phyloP scores from a whole-genome alignment of 2,797 vertebrate species.

The Emydoidea blandingii region DNA sequence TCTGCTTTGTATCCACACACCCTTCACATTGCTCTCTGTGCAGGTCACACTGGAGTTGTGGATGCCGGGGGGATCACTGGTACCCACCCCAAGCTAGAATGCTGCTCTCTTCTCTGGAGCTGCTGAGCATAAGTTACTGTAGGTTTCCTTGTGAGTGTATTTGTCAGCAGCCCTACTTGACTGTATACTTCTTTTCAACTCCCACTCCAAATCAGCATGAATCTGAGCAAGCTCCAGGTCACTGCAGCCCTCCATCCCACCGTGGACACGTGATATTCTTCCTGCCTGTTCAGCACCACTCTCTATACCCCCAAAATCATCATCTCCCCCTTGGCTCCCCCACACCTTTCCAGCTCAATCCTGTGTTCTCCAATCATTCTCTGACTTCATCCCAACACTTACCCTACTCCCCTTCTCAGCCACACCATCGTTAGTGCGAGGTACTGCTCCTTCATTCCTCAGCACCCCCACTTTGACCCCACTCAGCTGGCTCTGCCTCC shows the following conservation, averaged over 20 bases:
- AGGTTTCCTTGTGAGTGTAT: not conserved
- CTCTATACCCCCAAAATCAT: not conserved
- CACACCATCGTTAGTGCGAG: not conserved
- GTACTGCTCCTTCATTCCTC: not conserved
- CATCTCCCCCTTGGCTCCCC: not conserved
- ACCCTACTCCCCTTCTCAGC: not conserved
- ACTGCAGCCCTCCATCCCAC: rapidly evolving
- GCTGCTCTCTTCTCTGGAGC: not conserved
- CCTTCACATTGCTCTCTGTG: rapidly evolving
- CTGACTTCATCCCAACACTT: not conserved
- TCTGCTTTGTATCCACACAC: not conserved
- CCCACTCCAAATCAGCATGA: not conserved
- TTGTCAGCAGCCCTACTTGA: not conserved
- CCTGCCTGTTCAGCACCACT: not conserved
- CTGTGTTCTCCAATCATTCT: not conserved
- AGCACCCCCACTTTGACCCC: not conserved
- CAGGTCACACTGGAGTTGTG: not conserved
- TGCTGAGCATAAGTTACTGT: not conserved
- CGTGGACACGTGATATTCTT: not conserved
- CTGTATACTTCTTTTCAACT: not conserved
- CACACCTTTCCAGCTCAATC: not conserved
- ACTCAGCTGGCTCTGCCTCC: not conserved
- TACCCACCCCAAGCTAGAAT: not conserved
- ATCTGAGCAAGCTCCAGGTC: not conserved
- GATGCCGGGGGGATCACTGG: not conserved